Base-by-base conservation (phyloP, 2,797 vertebrate genomes). In the Lepus oiostolus region DNA sequence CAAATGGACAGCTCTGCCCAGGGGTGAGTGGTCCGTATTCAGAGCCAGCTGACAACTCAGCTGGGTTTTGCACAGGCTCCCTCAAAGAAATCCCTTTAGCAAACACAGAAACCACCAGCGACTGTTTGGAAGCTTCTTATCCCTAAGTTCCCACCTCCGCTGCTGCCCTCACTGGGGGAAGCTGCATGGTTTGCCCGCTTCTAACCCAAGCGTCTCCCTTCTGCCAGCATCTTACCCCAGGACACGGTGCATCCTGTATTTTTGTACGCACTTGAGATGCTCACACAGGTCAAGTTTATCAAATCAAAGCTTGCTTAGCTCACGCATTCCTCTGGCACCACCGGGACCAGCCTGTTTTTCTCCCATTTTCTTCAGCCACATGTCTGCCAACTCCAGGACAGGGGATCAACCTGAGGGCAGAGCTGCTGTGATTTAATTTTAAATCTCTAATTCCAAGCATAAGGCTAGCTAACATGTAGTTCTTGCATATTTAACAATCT, bases 401-500 rank as follows among this genome's bases (percentile, higher is more conserved):
- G 2, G 24, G 63, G 83, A 74, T 77, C 86, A 91, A 72, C 50
- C 47, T 38, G 54, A 87, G 82, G 38, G 35, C 65, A 89, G 13
- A 74, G 54, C 54, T 4, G n/a, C 7, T 58, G 95, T 84, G 38
- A 94, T 85, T 86, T 74, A 74, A 89, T 94, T 88, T 87, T 77
- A 28, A 32, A 24, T 71, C 82, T 74, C 58, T 84, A 86, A 68
- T 42, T 47, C 14, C 62, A 92, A 88, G 14, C 58, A 65, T 32
- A 94, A 87, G 24, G 17, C 58, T 89, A 86, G 60, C 22, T 32
- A 72, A 82, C 76, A 81, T 26, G 76, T 14, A 85, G 68, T 74
- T 87, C 58, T 76, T 84, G 74, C 74, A 74, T 89, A 96, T 72
- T 80, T 90, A 93, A 94, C 28, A 9, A 74, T 71, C 54, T 84